Conservation (phyloP, 1,140 invertebrate species). For the Hydropsyche tenuis region DNA sequence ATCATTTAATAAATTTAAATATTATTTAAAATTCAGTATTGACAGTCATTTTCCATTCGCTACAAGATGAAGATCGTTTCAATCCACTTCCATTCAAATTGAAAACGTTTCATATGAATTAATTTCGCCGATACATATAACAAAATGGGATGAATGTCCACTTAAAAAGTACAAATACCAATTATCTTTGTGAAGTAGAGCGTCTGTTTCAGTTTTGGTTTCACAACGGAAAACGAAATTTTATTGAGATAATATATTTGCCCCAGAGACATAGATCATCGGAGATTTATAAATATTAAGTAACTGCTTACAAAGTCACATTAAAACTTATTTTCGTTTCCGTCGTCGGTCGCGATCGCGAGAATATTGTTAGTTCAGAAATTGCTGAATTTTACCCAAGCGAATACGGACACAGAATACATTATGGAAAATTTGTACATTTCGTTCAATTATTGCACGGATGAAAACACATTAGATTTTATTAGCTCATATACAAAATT, state of each 20-base stretch:
- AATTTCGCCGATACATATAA: too few species aligned
- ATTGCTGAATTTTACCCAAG: slow-evolving; percentile 17
- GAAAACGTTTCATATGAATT: too few species aligned
- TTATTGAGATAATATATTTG: slow-evolving; percentile 31
- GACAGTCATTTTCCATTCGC: too few species aligned
- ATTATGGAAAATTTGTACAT: slow-evolving; percentile 27
- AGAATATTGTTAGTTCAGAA: slow-evolving; percentile 29
- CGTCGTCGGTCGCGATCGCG: slow-evolving; percentile 8
- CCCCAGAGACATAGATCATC: slow-evolving; percentile 9
- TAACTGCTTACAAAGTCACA: slow-evolving; percentile 33
- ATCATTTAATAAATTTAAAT: too few species aligned
- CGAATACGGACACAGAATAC: slow-evolving; percentile 18
- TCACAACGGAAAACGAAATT: neutral
- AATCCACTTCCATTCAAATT: too few species aligned
- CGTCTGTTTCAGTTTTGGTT: neutral
- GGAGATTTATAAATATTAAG: slow-evolving; percentile 36
- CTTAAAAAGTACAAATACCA: neutral
- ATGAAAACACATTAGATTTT: slow-evolving; percentile 24
- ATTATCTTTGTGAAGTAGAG: neutral
- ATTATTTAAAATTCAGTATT: too few species aligned
- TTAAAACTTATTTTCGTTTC: slow-evolving; percentile 38
- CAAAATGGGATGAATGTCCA: neutral
- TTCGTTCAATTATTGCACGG: slow-evolving; percentile 14
- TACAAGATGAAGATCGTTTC: too few species aligned
- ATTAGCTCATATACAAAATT: neutral